phyloP scores from a whole-genome alignment of 2,113 vertebrate species.

The Rhea americana region DNA sequence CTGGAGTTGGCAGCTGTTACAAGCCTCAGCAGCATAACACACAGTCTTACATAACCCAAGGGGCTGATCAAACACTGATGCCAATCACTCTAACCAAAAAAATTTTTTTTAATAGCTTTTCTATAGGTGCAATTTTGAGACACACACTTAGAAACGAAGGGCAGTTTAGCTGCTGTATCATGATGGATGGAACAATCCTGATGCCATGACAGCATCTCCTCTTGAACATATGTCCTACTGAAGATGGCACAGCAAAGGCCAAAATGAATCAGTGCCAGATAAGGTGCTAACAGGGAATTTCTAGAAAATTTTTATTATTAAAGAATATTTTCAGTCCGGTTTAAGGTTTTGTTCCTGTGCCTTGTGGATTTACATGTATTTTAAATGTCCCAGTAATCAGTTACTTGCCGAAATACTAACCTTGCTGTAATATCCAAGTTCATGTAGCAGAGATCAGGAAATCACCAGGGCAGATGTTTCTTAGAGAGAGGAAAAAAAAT shows the following conservation, averaged over 20 bases:
- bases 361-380: background rate
- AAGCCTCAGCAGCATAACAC: too few relatives aligned
- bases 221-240: background rate
- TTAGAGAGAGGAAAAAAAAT: background rate
- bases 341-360: background rate
- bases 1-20: accelerated
- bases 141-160: accelerated
- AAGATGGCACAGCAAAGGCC: background rate
- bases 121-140: background rate
- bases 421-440: background rate
- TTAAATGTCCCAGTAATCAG: background rate
- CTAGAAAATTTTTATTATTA: background rate
- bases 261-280: background rate
- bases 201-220: background rate
- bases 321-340: too few relatives aligned
- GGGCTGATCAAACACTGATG: background rate
- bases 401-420: background rate
- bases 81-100: background rate
- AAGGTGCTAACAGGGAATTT: background rate
- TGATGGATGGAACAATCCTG: background rate
- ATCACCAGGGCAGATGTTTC: background rate
- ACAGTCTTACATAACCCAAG: background rate
- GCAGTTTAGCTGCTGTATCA: background rate
- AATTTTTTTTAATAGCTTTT: background rate
- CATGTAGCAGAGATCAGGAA: background rate